Conservation (phyloP, 2,797 vertebrate genomes). For the Sylvilagus floridanus region DNA sequence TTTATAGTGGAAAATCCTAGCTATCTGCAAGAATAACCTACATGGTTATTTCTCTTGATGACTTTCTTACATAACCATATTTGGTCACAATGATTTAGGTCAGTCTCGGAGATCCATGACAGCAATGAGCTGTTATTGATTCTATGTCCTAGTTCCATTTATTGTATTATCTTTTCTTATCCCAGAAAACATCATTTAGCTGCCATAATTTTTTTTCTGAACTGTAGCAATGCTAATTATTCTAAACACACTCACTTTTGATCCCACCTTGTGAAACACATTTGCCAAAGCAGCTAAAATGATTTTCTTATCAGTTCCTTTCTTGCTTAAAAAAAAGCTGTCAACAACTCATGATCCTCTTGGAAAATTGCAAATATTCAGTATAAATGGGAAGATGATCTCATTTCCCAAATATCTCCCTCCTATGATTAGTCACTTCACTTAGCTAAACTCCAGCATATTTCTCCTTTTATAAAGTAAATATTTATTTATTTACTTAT, state of each 20-base stretch:
- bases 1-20: background rate
- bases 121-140: background rate
- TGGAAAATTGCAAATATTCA: background rate
- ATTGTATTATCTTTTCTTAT: background rate
- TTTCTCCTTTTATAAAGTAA: too few relatives aligned
- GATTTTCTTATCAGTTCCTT: background rate
- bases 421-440: background rate
- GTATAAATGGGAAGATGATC: background rate
- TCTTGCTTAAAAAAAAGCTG: background rate
- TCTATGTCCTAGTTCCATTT: background rate
- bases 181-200: background rate
- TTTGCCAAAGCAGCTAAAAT: background rate
- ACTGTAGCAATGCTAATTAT: background rate
- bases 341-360: background rate
- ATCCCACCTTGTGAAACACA: background rate
- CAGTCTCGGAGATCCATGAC: background rate
- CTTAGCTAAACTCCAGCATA: background rate
- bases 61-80: constrained; percentile 10
- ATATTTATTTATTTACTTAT: too few relatives aligned
- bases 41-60: background rate
- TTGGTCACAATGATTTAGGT: background rate
- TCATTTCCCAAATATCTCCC: background rate
- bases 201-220: background rate
- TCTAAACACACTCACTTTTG: background rate
- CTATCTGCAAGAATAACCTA: background rate